phyloP scores from a whole-genome alignment of 2,888 invertebrate genomes.

The Hirudinaria manillensis region DNA sequence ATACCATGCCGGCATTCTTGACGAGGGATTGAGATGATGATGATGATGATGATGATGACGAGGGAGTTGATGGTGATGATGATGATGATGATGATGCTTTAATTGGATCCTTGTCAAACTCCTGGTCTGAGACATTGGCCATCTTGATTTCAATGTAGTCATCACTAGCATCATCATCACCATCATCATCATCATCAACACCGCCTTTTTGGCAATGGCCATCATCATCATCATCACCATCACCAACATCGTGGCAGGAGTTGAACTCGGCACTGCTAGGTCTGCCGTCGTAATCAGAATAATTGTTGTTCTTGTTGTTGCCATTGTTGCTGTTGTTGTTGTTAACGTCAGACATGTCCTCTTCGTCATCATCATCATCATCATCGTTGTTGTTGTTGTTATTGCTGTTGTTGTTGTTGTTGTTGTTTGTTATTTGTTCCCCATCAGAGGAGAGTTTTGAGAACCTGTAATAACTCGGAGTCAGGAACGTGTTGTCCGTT shows the following conservation, averaged over 20 bases:
- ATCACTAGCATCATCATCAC: not conserved
- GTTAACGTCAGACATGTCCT: too few species aligned
- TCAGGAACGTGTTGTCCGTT: not conserved
- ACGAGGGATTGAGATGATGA: slow-evolving; percentile 2
- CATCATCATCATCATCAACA: not conserved
- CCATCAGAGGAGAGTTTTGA: not conserved
- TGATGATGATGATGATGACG: slow-evolving; percentile 30
- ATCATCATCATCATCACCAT: not conserved
- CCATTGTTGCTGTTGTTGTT: not conserved
- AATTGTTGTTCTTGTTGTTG: not conserved
- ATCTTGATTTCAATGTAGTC: not conserved
- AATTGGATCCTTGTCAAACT: too few species aligned
- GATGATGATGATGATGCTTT: slow-evolving; percentile 26
- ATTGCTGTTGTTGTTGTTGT: not conserved
- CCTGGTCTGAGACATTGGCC: too few species aligned
- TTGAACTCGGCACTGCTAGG: not conserved
- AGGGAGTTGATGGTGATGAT: slow-evolving; percentile 25
- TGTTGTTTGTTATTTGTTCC: not conserved
- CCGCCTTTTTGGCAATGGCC: not conserved
- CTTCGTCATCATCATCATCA: too few species aligned
- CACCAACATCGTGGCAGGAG: not conserved
- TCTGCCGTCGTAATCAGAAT: not conserved
- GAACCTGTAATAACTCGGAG: not conserved
- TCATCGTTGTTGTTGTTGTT: not conserved
- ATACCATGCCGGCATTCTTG: too few species aligned